A percentile compares a stretch with the other conserved stretches of the same genome.
These are phyloP conservation scores for Thelaira solivaga DNA, from an alignment of 2,888 invertebrate species.

Conservation along the genomic window DNA sequence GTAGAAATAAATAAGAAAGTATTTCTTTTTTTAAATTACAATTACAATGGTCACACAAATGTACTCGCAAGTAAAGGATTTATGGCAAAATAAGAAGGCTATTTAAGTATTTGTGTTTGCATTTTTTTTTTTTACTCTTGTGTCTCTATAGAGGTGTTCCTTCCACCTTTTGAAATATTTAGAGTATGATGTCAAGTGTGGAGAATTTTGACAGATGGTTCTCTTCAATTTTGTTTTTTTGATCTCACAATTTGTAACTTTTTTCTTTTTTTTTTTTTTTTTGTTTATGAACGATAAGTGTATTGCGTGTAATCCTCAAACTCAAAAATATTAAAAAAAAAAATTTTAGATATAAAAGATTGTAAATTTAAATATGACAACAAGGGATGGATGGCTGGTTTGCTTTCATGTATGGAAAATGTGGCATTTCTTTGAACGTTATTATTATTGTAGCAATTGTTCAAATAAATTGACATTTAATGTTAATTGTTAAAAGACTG, in stretches of 20 bases:
- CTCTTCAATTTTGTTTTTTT: constrained; percentile 72
- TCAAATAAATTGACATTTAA: constrained; percentile 65
- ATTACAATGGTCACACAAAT: too few species aligned
- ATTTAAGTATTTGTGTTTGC: constrained; percentile 66
- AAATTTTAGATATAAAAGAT: constrained; percentile 61
- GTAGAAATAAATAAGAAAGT: constrained; percentile 33
- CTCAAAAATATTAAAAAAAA: too few species aligned
- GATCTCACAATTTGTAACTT: constrained; percentile 71
- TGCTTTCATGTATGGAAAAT: constrained; percentile 15
- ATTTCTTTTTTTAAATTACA: constrained; percentile 50
- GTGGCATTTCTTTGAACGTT: constrained; percentile 36
- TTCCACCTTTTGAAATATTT: constrained; percentile 26
- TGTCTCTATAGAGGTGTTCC: neutral
- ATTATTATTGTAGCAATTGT: constrained; percentile 61
- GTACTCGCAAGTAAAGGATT: constrained; percentile 58
- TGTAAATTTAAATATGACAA: constrained; percentile 68
- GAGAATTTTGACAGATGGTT: constrained; percentile 77
- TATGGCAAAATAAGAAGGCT: constrained; percentile 40
- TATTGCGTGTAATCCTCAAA: constrained; percentile 69
- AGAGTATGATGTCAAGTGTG: constrained; percentile 59
- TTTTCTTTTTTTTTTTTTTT: too few species aligned
- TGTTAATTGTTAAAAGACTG: constrained; percentile 67
- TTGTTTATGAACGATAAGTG: constrained; percentile 64
- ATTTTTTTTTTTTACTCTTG: constrained; percentile 52
- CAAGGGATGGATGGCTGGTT: constrained; percentile 63